Evolutionary conservation across 2,797 vertebrate species (phyloP), one percentile per base, ranked within the genome.

Genomic region (Xerus rutilus): DNA sequence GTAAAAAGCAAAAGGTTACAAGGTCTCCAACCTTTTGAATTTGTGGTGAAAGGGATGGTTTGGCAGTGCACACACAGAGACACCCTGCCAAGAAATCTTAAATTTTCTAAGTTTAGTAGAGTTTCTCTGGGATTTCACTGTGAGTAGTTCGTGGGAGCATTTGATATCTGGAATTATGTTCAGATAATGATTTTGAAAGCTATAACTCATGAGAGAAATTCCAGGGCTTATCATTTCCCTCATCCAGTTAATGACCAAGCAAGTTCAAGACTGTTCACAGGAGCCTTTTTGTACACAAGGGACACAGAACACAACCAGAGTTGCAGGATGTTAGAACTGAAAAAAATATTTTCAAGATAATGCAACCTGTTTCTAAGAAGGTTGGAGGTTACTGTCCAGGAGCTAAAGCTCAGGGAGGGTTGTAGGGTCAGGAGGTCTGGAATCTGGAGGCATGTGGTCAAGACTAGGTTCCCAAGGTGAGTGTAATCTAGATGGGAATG

Each of bases 191-290:
- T 87, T 89, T 52, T 52, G 64, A 82, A 92, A 89, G 69, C 65
- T 52, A 9, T 73, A 86, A 81, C 25, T 82, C 91, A 21, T 72
- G 70, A 89, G 89, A 84, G 83, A 91, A 88, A 93, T 32, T 35
- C 57, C 64, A 65, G 2, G 43, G 17, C 67, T 78, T 82, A 30
- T 78, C 76, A 59, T 67, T 89, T 86, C 86, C 39, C 47, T 94
- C 47, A 76, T 81, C 30, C 20, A 8, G 6, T 65, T 90, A 92
- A n/a, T 28, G 65, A 32, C 17, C 5, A 20, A n/a, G 54, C 59
- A 92, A 78, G 84, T 28, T 28, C 3, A 89, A 62, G 57, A 43
- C 23, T 18, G 52, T 87, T 32, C 77, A 69, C 28, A 35, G 81
- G 12, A 74, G 45, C 20, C 72, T 45, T 83, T 91, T 81, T 35